Evolutionary conservation across 2,888 invertebrate genomes (phyloP).

Genomic region (Synergus japonicus): DNA sequence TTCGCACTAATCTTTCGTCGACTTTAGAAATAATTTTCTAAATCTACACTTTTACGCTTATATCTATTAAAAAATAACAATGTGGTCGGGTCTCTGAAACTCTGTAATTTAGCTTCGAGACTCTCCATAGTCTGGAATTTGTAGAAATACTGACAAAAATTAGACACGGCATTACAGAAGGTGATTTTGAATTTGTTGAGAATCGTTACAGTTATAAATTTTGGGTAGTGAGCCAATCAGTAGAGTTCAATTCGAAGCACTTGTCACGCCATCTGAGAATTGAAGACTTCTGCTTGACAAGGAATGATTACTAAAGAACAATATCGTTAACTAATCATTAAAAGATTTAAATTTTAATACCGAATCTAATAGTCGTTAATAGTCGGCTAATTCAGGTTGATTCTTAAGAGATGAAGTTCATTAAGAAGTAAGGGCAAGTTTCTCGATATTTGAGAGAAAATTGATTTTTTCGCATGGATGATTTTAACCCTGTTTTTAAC

Average conservation of each 20-base stretch:
- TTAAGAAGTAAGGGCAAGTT: constrained; percentile 4
- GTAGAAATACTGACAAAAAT: background rate
- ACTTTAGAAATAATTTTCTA: background rate
- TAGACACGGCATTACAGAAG: constrained; percentile 7
- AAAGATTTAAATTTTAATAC: background rate
- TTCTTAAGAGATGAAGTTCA: background rate
- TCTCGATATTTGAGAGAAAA: background rate
- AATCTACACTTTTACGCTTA: constrained; percentile 4
- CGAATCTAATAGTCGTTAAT: background rate
- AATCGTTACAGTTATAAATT: background rate
- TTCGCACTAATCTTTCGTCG: background rate
- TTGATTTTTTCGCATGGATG: background rate
- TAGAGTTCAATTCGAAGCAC: background rate
- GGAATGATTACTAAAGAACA: background rate
- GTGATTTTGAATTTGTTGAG: background rate
- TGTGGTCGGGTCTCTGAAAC: background rate
- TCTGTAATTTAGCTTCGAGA: background rate
- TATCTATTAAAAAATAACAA: constrained; percentile 9
- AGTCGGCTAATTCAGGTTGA: background rate
- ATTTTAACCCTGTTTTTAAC: background rate
- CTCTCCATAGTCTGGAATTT: background rate
- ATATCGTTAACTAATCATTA: background rate
- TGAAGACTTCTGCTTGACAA: background rate
- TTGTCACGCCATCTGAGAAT: background rate
- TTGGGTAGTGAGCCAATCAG: background rate